These are phyloP conservation scores for Scartelaos histophorus DNA, from an alignment of 2,113 vertebrate species.

Conservation along the genomic window DNA sequence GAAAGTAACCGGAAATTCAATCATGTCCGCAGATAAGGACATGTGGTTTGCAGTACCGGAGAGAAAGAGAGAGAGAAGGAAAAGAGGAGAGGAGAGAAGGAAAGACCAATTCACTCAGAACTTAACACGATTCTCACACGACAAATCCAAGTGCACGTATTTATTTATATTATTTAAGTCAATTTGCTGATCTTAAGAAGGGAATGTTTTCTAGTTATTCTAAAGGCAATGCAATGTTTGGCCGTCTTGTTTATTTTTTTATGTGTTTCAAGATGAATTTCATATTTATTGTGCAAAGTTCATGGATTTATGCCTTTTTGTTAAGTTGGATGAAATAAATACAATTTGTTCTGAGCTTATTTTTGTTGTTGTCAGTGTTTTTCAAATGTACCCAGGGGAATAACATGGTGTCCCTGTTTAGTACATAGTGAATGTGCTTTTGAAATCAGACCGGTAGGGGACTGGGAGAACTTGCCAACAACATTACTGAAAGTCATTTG, in stretches of 20 bases:
- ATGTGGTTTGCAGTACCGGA: slow-evolving; percentile 36
- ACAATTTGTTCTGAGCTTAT: slow-evolving; percentile 3
- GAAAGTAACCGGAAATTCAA: slow-evolving; percentile 65
- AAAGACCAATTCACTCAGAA: slow-evolving; percentile 27
- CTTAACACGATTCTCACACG: slow-evolving; percentile 29
- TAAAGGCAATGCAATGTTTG: slow-evolving; percentile 46
- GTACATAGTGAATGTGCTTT: background rate
- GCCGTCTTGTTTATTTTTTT: slow-evolving; percentile 38
- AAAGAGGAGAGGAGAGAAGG: slow-evolving; percentile 14
- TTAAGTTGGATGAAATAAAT: slow-evolving; percentile 61
- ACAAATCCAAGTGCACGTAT: slow-evolving; percentile 52
- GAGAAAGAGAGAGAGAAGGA: slow-evolving; percentile 6
- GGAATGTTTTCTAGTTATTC: slow-evolving; percentile 52
- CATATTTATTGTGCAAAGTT: slow-evolving; percentile 74
- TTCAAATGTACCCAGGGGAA: slow-evolving; percentile 2
- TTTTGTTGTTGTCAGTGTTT: slow-evolving; percentile 24
- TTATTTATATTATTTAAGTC: slow-evolving; percentile 60
- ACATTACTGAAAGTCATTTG: background rate
- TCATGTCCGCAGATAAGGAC: slow-evolving; percentile 58
- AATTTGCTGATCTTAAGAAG: slow-evolving; percentile 59
- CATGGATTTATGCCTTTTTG: slow-evolving; percentile 41
- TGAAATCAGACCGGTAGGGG: background rate
- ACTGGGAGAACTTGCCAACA: background rate
- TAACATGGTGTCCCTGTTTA: background rate
- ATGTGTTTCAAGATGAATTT: slow-evolving; percentile 66